phyloP scores from a whole-genome alignment of 2,888 invertebrate species.

The Oscheius myriophilus region DNA sequence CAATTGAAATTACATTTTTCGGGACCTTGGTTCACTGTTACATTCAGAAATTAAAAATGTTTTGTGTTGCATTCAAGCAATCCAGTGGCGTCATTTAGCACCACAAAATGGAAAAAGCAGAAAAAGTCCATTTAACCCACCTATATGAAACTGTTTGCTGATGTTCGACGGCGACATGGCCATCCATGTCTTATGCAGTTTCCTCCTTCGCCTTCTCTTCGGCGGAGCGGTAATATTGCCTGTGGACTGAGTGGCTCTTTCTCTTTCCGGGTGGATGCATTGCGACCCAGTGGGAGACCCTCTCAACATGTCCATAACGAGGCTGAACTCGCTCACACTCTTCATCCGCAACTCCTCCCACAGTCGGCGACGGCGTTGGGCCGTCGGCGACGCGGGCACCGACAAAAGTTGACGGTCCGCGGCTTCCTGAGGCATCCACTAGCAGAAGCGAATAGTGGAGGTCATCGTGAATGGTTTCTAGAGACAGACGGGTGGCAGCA shows the following conservation, averaged over 20 bases:
- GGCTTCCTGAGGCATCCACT: no score
- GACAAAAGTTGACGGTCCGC: constrained; percentile 24
- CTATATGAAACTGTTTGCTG: constrained; percentile 55
- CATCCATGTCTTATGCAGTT: constrained; percentile 54
- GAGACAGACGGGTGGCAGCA: no score
- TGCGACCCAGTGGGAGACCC: constrained; percentile 45
- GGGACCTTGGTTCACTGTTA: no score
- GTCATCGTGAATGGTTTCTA: no score
- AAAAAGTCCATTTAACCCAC: constrained; percentile 40
- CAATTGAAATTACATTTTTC: no score
- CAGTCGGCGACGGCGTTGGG: constrained; percentile 26
- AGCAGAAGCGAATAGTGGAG: no score
- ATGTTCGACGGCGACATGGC: constrained; percentile 62
- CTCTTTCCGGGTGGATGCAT: constrained; percentile 53
- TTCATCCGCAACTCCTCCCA: constrained; percentile 58
- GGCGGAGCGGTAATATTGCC: constrained; percentile 50
- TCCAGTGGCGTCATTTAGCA: no score
- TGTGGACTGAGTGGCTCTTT: constrained; percentile 39
- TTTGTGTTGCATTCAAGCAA: no score
- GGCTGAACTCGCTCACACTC: constrained; percentile 59
- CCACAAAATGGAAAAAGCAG: no score
- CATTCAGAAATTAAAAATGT: no score
- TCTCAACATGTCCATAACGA: constrained; percentile 64
- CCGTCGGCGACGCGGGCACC: constrained; percentile 47
- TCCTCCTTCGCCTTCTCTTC: constrained; percentile 43